These are phyloP conservation scores for Entomobrya multifasciata DNA, from an alignment of 2,888 invertebrate species.

Conservation along the genomic window DNA sequence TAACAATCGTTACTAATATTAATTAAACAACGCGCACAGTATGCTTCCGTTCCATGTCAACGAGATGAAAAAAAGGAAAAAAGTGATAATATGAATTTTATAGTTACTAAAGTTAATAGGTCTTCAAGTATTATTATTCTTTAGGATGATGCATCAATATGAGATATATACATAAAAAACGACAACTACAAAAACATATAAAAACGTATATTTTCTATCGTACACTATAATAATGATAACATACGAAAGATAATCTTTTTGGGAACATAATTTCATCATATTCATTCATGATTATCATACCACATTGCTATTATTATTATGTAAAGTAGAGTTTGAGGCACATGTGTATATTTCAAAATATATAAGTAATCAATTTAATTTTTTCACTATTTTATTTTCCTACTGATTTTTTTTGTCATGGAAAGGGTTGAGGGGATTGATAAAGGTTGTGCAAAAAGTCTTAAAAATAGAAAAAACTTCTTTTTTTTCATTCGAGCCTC, in stretches of 20 bases:
- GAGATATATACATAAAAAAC: background rate
- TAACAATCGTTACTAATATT: background rate
- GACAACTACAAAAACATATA: too few relatives aligned
- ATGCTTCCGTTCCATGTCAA: slow-evolving; percentile 42
- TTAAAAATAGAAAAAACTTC: background rate
- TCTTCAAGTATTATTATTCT: slow-evolving; percentile 53
- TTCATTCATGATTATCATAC: too few relatives aligned
- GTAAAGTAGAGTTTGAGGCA: too few relatives aligned
- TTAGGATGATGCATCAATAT: background rate
- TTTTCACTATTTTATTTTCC: slow-evolving; percentile 43
- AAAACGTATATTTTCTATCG: background rate
- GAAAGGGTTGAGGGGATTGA: background rate
- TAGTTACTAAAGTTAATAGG: slow-evolving; percentile 36
- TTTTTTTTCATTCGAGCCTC: too few relatives aligned
- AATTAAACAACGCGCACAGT: slow-evolving; percentile 20
- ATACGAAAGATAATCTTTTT: too few relatives aligned
- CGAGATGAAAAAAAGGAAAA: slow-evolving; percentile 16
- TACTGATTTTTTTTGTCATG: background rate
- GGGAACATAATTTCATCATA: too few relatives aligned
- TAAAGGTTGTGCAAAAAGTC: background rate
- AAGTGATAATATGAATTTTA: slow-evolving; percentile 48
- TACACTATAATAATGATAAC: background rate
- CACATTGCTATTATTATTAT: too few relatives aligned
- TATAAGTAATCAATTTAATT: background rate
- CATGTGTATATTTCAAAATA: too few relatives aligned